Evolutionary conservation across 2,113 vertebrate species (phyloP), one percentile per base, ranked within the genome.

Genomic region (Siniperca chuatsi): DNA sequence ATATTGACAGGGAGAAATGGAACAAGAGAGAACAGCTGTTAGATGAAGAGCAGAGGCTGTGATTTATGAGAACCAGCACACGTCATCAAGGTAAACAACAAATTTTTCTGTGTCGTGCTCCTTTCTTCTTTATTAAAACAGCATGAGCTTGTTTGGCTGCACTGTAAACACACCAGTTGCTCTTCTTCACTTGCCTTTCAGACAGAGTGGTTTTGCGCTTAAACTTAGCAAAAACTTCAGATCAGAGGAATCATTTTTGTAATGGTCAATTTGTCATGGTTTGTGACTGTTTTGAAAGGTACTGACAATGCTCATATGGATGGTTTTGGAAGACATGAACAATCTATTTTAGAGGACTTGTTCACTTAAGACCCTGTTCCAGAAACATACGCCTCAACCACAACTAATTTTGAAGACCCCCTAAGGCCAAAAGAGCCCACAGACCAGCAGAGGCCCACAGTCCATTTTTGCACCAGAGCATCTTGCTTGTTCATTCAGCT

Each of bases 401-500:
- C 33, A 62, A 33, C 18, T 48, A 6, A 72, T 68, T 74, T 33
- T 52, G 15, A 52, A 40, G 23, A 12, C 4, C 29, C n/a, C 40
- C 29, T 1, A 6, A 35, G n/a, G 57, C 20, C 40, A 4, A 6
- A 23, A 60, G 2, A 29, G 10, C 7, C 20, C 21, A 35, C 37
- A 25, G 55, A 64, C 21, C 40, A 75, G 25, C 48, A 25, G 20
- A 73, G 21, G 52, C 37, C 10, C 11, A 33, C 23, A 1, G 44
- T 46, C 55, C 12, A 69, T 21, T 71, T 73, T 73, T 29, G 40
- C 50, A 58, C 20, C 23, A 66, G 1, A 44, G 40, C 65, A 18
- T 18, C 35, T 35, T 33, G 40, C 37, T 57, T 61, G 4, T 73
- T 64, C 50, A 82, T 69, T 73, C 9, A 58, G 18, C 21, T 73